Base-by-base conservation (phyloP, 2,797 vertebrate species). In the Muraenolepis orangiensis region DNA sequence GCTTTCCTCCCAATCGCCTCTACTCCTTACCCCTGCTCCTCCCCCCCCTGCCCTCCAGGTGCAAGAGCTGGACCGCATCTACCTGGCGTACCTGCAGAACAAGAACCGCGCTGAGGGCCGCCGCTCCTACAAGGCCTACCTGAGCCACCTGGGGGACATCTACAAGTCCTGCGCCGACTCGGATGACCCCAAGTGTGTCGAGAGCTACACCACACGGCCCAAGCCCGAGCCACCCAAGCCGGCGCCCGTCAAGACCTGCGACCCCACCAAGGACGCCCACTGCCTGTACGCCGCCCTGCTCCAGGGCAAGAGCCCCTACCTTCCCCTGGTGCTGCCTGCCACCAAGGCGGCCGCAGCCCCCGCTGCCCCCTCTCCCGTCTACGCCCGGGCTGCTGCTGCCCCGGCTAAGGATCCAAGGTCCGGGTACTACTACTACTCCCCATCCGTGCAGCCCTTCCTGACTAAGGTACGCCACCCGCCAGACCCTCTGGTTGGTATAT, bases 11-110 rank as follows among this genome's bases (percentile, higher is more conserved):
- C 13, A 20, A 20, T 13, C 69, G 18, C n/a, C n/a, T n/a, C n/a
- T n/a, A n/a, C 66, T n/a, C 66, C 30, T 68, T 16, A 14, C 11
- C 16, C 18, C 14, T 23, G 29, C 30, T 46, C 0, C 16, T 20
- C 12, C 23, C 70, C 4, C 14, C 4, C 1, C 18, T 57, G 32
- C 23, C 18, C 16, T 70, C 36, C 77, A 91, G 88, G 81, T 89
- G 78, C 90, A 91, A 67, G 92, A 95, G 82, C 87, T 95, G 86
- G 94, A 95, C 82, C 91, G 90, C n/a, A 91, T 94, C 78, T 95
- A 94, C 88, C 82, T 95, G 70, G 80, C 90, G n/a, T 95, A 95
- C 85, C 90, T 95, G 31, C 93, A 95, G 87, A 94, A 94, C 87
- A 94, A 94, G 83, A 95, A 94, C 87, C 92, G 94, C 0, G 92